These are phyloP conservation scores for Tachysurus fulvidraco DNA, from an alignment of 2,113 vertebrate genomes.

Conservation along the genomic window DNA sequence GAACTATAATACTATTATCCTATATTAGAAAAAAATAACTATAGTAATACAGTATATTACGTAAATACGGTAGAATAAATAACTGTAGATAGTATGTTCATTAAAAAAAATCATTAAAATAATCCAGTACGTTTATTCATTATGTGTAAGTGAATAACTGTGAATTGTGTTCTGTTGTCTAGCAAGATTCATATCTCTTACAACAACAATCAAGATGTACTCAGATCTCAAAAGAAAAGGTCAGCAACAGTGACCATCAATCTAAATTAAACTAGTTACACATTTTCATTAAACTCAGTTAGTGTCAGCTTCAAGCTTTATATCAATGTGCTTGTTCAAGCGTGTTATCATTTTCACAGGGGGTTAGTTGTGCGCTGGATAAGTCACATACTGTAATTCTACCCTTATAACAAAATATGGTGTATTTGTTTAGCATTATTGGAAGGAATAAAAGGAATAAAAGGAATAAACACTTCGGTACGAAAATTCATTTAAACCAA, in stretches of 20 bases:
- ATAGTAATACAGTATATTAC: not conserved
- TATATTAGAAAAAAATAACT: not conserved
- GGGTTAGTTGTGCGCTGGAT: too few species aligned
- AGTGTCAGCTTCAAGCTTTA: not conserved
- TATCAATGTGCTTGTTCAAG: not conserved
- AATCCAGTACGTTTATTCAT: not conserved
- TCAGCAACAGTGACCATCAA: not conserved
- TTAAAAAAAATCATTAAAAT: not conserved
- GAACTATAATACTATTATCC: not conserved
- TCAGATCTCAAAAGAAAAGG: not conserved
- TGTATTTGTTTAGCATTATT: not conserved
- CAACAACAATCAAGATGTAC: not conserved
- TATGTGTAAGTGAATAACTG: not conserved
- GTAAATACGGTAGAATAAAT: too few species aligned
- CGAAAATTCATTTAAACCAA: too few species aligned
- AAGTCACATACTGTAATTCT: not conserved
- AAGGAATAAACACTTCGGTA: too few species aligned
- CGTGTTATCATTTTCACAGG: not conserved
- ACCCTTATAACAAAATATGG: not conserved
- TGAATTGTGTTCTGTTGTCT: too few species aligned
- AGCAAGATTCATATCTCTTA: not conserved
- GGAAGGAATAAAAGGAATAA: not conserved
- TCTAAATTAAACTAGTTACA: not conserved
- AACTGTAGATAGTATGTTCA: not conserved
- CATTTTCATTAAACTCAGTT: not conserved